phyloP scores from a whole-genome alignment of 2,888 invertebrate species.

The Eristalis intricaria region DNA sequence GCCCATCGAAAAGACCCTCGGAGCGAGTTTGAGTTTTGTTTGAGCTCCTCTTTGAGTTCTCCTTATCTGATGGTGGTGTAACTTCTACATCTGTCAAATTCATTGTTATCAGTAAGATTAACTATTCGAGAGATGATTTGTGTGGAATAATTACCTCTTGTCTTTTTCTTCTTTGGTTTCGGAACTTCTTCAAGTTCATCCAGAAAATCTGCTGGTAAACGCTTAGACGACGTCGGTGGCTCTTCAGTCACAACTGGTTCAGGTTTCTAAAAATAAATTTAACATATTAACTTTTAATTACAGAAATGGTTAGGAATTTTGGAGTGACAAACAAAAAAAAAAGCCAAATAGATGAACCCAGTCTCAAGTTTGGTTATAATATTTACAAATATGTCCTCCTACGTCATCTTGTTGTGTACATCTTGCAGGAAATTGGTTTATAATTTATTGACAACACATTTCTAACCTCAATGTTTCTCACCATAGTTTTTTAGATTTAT shows the following conservation, averaged over 20 bases:
- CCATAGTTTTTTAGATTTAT: too few species aligned
- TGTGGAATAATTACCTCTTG: constrained; percentile 36
- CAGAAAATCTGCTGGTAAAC: constrained; percentile 59
- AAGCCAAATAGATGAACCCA: too few species aligned
- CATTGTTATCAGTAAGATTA: not conserved
- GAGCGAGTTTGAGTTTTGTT: constrained; percentile 1
- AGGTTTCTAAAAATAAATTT: constrained; percentile 22
- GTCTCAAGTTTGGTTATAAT: too few species aligned
- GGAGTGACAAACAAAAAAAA: too few species aligned
- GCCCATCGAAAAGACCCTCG: not conserved
- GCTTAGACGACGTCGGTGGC: constrained; percentile 26
- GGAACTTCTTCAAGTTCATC: constrained; percentile 35
- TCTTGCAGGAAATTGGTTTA: too few species aligned
- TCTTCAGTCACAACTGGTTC: not conserved
- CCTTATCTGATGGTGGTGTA: constrained; percentile 59
- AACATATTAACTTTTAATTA: not conserved
- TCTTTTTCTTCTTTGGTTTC: constrained; percentile 49
- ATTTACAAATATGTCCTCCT: too few species aligned
- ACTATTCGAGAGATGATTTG: not conserved
- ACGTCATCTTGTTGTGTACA: too few species aligned
- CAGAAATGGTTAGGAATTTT: too few species aligned
- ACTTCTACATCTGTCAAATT: constrained; percentile 16
- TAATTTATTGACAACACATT: too few species aligned
- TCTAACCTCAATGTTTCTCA: too few species aligned
- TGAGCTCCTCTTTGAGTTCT: constrained; percentile 44